A percentile compares a stretch with the other conserved stretches of the same genome.
phyloP scores from a whole-genome alignment of 1,140 invertebrate genomes.

The Dinothrombium tinctorium region DNA sequence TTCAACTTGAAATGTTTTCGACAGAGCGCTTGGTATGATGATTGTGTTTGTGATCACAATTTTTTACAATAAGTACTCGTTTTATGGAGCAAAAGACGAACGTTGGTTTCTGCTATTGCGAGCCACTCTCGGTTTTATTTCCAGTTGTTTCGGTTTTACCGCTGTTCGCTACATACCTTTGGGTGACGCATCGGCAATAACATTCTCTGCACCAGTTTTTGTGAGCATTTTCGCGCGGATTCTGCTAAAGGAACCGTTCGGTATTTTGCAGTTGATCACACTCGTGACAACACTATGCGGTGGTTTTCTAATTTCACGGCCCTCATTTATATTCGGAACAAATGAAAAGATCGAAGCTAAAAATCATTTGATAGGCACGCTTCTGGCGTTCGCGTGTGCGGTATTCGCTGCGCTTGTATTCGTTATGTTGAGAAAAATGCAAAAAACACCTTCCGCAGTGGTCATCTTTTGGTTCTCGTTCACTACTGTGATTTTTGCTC shows the following conservation, averaged over 20 bases:
- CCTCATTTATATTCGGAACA: conserved; percentile 17
- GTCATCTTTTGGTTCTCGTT: conserved; percentile 37
- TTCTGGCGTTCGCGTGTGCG: conserved; percentile 1
- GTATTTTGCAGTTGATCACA: conserved; percentile 25
- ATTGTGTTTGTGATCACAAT: no score
- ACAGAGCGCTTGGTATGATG: no score
- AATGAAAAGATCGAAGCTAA: not conserved
- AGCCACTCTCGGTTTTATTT: not conserved
- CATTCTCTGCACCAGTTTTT: conserved; percentile 30
- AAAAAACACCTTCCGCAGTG: conserved; percentile 61
- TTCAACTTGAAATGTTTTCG: no score
- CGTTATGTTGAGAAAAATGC: conserved; percentile 51
- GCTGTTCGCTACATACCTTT: conserved; percentile 20
- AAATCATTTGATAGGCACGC: not conserved
- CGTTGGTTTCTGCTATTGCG: not conserved
- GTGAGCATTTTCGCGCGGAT: conserved; percentile 28
- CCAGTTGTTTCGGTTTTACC: not conserved
- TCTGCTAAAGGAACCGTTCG: conserved; percentile 28
- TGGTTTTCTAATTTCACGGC: conserved; percentile 27
- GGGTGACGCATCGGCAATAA: conserved; percentile 31
- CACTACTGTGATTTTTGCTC: not conserved
- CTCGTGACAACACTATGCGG: conserved; percentile 25
- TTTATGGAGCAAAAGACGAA: no score
- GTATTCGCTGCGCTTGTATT: conserved; percentile 32
- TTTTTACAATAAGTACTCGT: no score